Evolutionary conservation across 1,140 invertebrate species (phyloP), one percentile per base, ranked within the genome.

Genomic region (Macrocentrus cingulum): DNA sequence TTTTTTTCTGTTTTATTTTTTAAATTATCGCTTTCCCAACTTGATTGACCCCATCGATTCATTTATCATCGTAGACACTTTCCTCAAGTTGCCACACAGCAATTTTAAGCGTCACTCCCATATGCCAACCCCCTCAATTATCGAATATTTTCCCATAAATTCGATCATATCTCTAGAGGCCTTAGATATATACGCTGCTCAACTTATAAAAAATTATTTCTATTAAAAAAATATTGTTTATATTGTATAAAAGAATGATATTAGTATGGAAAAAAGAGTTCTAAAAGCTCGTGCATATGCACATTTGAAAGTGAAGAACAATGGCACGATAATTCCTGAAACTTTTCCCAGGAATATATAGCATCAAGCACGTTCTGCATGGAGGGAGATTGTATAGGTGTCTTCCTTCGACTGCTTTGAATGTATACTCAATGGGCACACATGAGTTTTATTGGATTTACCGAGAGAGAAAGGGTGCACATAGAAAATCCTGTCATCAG

Each of bases 321-420:
- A 58, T 58, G 56, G 56, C 56, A 41, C 56, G 56, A 58, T 58
- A 58, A 58, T 58, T 58, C 56, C 48, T 58, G 48, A 48, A 58
- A 58, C 56, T 58, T 58, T 58, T 58, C 48, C 56, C 48, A 51
- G 48, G 56, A 42, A 58, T 58, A 51, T 58, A 58, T 58, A 37
- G 22, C 16, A 6, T 25, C 41, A 22, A 58, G 56, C 56, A 58
- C 56, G 48, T 51, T 51, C 32, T 51, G 49, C 13, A 7, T 9
- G 18, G 9, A 41, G 32, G 25, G 37, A 41, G 25, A 23, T 20
- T 52, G 25, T 52, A 41, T 41, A 34, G 18, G 56, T 58, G 39
- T 58, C 56, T 58, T 58, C 46, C 22, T 9, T 48, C n/a, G 16
- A n/a, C 18, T 25, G 45, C 55, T 57, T 39, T 50, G 25, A 49